Conservation (phyloP, 2,797 vertebrate genomes). For the Aplochiton taeniatus region DNA sequence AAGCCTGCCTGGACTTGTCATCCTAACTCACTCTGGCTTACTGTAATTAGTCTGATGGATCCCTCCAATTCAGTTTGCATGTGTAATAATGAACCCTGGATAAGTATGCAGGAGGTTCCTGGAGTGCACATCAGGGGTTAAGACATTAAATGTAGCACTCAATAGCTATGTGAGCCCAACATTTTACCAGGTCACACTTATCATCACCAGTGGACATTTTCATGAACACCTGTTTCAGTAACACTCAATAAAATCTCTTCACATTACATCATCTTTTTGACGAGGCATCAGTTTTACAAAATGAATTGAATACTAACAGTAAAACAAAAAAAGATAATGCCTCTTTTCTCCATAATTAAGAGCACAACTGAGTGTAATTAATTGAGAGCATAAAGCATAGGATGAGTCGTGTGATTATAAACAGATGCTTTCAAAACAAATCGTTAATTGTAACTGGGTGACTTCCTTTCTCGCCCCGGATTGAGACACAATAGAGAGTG, state of each 20-base stretch:
- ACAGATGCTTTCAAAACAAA: slow-evolving; percentile 50
- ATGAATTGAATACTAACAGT: neutral
- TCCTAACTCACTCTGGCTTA: slow-evolving; percentile 20
- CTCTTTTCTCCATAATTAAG: neutral
- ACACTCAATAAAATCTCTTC: neutral
- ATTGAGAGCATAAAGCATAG: neutral
- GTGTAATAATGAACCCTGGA: slow-evolving; percentile 19
- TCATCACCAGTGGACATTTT: slow-evolving; percentile 4
- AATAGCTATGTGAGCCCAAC: neutral
- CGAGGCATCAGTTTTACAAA: neutral
- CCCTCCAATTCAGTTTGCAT: slow-evolving; percentile 1
- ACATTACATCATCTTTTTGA: slow-evolving; percentile 7
- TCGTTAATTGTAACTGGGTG: slow-evolving; percentile 45
- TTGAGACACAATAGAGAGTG: slow-evolving; percentile 58
- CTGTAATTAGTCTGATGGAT: slow-evolving; percentile 21
- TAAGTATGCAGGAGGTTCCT: neutral
- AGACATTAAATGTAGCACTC: neutral
- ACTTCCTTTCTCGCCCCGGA: slow-evolving; percentile 56
- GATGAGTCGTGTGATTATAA: slow-evolving; percentile 54
- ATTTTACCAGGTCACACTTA: neutral
- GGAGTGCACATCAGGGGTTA: neutral
- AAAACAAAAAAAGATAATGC: neutral
- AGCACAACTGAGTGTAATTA: slow-evolving; percentile 1
- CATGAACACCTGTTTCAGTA: neutral
- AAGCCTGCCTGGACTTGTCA: slow-evolving; percentile 36